Conservation (phyloP, 1,140 invertebrate species). For the Helicoverpa zea region DNA sequence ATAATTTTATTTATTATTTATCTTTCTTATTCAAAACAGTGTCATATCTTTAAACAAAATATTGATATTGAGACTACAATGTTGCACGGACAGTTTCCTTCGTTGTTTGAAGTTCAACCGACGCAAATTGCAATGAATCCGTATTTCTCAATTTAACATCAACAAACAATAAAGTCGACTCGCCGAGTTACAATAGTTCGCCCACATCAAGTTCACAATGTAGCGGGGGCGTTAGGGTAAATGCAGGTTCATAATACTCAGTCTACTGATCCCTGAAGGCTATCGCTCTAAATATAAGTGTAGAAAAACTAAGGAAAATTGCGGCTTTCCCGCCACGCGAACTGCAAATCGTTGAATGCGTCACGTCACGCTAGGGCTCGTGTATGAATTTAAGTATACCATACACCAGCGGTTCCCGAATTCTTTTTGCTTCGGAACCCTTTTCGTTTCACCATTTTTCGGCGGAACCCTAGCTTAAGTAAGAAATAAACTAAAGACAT, state of each 20-base stretch:
- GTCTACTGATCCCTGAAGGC: conserved; percentile 24
- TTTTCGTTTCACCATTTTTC: too few species aligned
- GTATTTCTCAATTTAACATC: conserved; percentile 9
- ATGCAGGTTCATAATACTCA: neutral
- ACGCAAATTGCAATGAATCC: neutral
- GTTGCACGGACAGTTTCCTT: too few species aligned
- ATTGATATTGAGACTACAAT: too few species aligned
- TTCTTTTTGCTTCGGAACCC: too few species aligned
- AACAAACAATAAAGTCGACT: neutral
- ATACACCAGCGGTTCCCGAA: too few species aligned
- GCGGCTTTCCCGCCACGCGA: conserved; percentile 29
- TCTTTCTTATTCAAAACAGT: neutral
- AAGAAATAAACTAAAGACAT: too few species aligned
- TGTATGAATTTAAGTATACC: neutral
- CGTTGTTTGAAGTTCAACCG: neutral
- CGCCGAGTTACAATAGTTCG: neutral
- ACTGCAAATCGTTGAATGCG: conserved; percentile 18
- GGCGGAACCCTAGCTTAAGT: too few species aligned
- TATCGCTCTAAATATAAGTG: neutral
- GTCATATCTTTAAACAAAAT: too few species aligned
- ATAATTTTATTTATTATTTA: neutral
- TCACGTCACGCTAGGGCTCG: conserved; percentile 3
- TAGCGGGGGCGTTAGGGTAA: conserved; percentile 5
- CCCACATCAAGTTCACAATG: conserved; percentile 33
- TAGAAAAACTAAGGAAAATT: conserved; percentile 21